Evolutionary conservation across 1,140 invertebrate species (phyloP), one percentile per base, ranked within the genome.

Genomic region (Apis florea): DNA sequence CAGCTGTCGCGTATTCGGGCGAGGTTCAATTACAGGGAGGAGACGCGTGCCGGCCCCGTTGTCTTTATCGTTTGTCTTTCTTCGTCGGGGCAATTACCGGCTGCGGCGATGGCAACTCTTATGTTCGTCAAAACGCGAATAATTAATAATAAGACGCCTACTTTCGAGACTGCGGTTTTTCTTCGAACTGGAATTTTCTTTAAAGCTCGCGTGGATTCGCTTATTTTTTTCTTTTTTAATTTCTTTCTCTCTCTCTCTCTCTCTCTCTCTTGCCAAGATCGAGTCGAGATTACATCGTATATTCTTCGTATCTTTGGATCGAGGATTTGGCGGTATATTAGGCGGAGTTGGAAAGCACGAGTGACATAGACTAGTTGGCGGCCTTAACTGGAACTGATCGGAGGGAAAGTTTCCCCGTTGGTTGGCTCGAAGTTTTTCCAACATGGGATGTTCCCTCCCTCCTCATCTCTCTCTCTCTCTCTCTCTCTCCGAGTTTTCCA

Each of bases 21-120:
- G 51, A 53, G 15, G 17, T 61, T 58, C 58, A 54, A 85, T 83
- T 74, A 79, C 58, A 77, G 54, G 56, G 24, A 19, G 64, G 56
- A 51, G 49, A 24, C 17, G 24, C 56, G 59, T 40, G 31, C 31
- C n/a, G 17, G 13, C 12, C n/a, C 51, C 64, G 47, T 54, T 19
- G 56, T 59, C 61, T 83, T 67, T 64, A 67, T 67, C 78, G 78
- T 40, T 40, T 40, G 31, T 40, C 49, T 67, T 31, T 71, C 58
- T 64, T 74, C 49, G 12, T 17, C 67, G 24, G 13, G 70, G 58
- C 15, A 76, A 85, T 85, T 82, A 85, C 47, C n/a, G n/a, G n/a
- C 31, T 31, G 56, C 73, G 79, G 49, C 58, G 47, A 82, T 72
- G 56, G 67, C 15, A 40, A n/a, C 66, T 59, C 49, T 66, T 58